Percentiles rank a stretch among this genome's conserved stretches.
These are phyloP conservation scores for Holothuria scabra DNA, from an alignment of 53 echinoderm and acorn worm genomes.

Conservation along the genomic window DNA sequence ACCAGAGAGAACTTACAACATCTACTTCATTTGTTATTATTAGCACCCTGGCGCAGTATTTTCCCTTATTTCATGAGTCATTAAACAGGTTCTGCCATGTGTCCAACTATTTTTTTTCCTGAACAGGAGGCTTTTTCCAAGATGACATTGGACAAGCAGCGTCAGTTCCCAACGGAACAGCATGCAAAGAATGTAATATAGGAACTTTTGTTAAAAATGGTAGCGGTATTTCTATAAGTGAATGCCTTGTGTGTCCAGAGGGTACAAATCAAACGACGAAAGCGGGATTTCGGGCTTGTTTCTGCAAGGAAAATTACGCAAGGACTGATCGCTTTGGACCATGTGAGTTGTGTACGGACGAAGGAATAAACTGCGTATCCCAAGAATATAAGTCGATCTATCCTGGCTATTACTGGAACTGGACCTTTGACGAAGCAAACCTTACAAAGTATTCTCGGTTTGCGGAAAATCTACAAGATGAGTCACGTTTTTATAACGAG, in stretches of 20 bases:
- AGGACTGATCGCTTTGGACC: not conserved
- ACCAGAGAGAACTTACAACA: no score
- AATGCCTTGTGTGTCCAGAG: not conserved
- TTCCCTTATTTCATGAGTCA: no score
- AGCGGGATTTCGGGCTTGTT: slow-evolving; percentile 20
- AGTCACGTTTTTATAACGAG: no score
- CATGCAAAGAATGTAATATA: slow-evolving; percentile 1
- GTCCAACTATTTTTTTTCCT: not conserved
- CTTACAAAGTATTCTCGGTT: no score
- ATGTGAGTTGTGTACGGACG: not conserved
- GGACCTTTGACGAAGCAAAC: no score
- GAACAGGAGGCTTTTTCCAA: slow-evolving; percentile 11
- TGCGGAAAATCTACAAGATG: no score
- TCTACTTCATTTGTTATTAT: no score
- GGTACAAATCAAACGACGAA: not conserved
- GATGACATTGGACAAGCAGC: slow-evolving; percentile 8
- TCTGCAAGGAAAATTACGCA: not conserved
- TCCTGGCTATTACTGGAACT: no score
- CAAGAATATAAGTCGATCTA: no score
- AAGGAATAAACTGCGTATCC: no score
- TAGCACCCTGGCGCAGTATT: no score
- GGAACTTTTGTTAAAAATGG: slow-evolving; percentile 11
- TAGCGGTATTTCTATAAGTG: not conserved
- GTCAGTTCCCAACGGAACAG: not conserved
- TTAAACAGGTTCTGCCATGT: not conserved